Conservation (phyloP, 2,113 vertebrate species). For the Myiozetetes cayanensis region DNA sequence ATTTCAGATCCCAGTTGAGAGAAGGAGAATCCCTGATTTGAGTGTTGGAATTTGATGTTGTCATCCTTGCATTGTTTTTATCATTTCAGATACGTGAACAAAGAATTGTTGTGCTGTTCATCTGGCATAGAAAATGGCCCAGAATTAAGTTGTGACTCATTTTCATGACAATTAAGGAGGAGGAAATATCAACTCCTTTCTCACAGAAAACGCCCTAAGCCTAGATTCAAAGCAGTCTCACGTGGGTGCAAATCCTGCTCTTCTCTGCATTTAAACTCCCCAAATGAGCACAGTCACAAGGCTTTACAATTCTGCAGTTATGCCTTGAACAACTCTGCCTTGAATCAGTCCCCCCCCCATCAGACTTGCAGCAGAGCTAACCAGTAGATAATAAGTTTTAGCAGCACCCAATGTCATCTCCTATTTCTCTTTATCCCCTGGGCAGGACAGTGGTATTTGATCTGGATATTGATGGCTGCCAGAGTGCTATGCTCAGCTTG, state of each 20-base stretch:
- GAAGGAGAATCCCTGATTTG: not conserved
- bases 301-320: not conserved
- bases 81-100: not conserved
- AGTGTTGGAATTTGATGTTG: not conserved
- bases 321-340: not conserved
- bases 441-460: not conserved
- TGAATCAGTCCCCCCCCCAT: not conserved
- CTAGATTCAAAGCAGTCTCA: not conserved
- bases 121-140: not conserved
- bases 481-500: not conserved
- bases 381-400: not conserved
- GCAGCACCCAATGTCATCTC: not conserved
- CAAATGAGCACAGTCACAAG: not conserved
- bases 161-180: constrained; percentile 4
- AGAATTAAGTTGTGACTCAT: constrained; percentile 9
- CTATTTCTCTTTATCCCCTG: not conserved
- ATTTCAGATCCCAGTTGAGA: not conserved
- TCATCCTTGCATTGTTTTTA: not conserved
- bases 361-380: not conserved
- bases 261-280: not conserved
- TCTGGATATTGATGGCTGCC: not conserved
- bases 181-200: not conserved
- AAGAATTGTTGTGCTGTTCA: not conserved
- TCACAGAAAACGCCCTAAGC: not conserved
- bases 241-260: not conserved